A percentile compares a stretch with the other conserved stretches of the same genome.
These are phyloP conservation scores for Drosophila santomea DNA, from an alignment of 1,140 invertebrate species.

Conservation along the genomic window DNA sequence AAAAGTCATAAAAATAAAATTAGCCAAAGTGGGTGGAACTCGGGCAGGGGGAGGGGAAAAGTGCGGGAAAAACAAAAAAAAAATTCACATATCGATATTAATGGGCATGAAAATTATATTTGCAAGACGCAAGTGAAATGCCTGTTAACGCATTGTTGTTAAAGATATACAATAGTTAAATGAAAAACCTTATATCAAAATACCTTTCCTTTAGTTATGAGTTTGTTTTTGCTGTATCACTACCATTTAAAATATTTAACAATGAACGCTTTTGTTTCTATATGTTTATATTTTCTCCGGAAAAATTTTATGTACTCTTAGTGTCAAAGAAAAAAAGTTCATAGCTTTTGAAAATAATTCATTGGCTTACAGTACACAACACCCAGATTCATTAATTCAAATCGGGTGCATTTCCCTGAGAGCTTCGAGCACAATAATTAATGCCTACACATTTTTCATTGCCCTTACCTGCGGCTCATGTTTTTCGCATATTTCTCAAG, in stretches of 20 bases:
- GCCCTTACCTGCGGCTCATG: slow-evolving; percentile 37
- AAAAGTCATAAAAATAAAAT: slow-evolving; percentile 79
- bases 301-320: too few species aligned
- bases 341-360: slow-evolving; percentile 12
- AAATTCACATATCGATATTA: slow-evolving; percentile 4
- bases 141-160: background rate
- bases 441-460: slow-evolving; percentile 57
- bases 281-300: too few species aligned
- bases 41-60: background rate
- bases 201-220: too few species aligned
- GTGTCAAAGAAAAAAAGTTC: too few species aligned
- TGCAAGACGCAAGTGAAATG: too few species aligned
- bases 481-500: slow-evolving; percentile 64
- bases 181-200: too few species aligned
- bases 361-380: slow-evolving; percentile 16
- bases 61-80: slow-evolving; percentile 2
- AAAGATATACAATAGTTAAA: too few species aligned
- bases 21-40: slow-evolving; percentile 48
- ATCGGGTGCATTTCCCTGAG: slow-evolving; percentile 19
- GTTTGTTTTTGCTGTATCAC: too few species aligned
- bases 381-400: slow-evolving; percentile 35
- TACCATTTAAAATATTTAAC: too few species aligned
- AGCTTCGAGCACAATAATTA: slow-evolving; percentile 59
- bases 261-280: too few species aligned
- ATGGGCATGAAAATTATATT: background rate